Base-by-base conservation (phyloP, 2,888 invertebrate genomes). In the Apodemia zela region DNA sequence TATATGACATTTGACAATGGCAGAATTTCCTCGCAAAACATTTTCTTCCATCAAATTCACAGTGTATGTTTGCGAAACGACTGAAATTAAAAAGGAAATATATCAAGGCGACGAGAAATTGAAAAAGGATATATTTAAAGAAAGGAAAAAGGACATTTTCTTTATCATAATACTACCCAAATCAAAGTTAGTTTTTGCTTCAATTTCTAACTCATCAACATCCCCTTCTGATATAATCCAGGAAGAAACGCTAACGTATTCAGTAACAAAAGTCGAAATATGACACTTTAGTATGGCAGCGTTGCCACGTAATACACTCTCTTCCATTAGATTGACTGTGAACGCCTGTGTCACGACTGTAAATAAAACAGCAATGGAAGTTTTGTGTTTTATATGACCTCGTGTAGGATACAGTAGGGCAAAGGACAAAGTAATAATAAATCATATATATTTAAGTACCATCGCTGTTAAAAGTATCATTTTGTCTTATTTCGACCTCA, bases 1-100 rank as follows among this genome's bases (percentile, higher is more conserved):
- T 87, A 97, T 97, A 90, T 97, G 97, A 93, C 97, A 97, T 93
- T 97, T 97, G 79, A 97, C 93, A 82, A 97, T 95, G 71, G 96
- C 97, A 71, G 97, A 95, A 90, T 98, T 98, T 79, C 97, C 97
- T 79, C 96, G 95, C 76, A 97, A 93, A 72, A 97, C 97, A 87
- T 97, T 97, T 87, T 97, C 97, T 85, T 97, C 97, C 97, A 97
- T 97, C 78, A 97, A 95, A 93, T 97, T 97, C 74, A 97, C 95
- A 76, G 95, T 95, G 89, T 97, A 97, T 67, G 94, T 94, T 93
- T 97, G 97, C 78, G 96, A 95, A 75, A 97, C 97, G 89, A 97
- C 97, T 97, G 95, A 93, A 95, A 87, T 25, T 57, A 15, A n/a
- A 57, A 15, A 25, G 57, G 29, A 57, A 57, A 8, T 57, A 15